Conservation (phyloP, 53 echinoderm and acorn worm genomes). For the Temnopleurus reevesii region DNA sequence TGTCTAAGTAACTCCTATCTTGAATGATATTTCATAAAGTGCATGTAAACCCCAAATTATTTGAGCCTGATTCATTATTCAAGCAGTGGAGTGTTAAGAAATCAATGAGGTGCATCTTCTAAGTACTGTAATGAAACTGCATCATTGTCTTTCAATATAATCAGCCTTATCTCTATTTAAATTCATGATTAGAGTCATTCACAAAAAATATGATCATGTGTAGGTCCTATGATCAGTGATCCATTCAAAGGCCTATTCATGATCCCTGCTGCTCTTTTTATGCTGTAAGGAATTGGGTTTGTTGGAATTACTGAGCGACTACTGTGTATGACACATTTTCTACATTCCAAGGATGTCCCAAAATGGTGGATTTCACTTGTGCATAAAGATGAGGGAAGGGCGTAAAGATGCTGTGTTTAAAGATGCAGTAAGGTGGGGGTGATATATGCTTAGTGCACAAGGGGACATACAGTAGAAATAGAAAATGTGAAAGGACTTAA, state of each 20-base stretch:
- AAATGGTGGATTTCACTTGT: constrained; percentile 18
- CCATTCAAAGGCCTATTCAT: neutral
- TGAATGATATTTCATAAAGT: too few species aligned
- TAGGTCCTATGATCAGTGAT: neutral
- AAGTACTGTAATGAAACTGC: neutral
- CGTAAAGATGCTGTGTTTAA: neutral
- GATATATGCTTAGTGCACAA: too few species aligned
- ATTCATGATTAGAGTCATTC: neutral
- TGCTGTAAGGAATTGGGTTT: neutral
- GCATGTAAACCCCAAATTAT: neutral
- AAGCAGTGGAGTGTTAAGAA: neutral
- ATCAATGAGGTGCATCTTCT: neutral
- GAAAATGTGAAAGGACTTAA: too few species aligned
- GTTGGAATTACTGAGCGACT: neutral
- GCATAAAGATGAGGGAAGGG: neutral
- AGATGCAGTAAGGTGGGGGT: neutral
- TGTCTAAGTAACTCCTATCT: too few species aligned
- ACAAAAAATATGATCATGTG: neutral
- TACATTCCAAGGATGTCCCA: constrained; percentile 46
- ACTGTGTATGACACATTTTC: constrained; percentile 36
- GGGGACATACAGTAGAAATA: too few species aligned
- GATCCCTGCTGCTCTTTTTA: neutral
- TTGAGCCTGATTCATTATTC: neutral
- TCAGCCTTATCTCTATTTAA: neutral
- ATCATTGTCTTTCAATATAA: neutral